Conservation (phyloP, 2,888 invertebrate genomes). For the Podabrus alpinus region DNA sequence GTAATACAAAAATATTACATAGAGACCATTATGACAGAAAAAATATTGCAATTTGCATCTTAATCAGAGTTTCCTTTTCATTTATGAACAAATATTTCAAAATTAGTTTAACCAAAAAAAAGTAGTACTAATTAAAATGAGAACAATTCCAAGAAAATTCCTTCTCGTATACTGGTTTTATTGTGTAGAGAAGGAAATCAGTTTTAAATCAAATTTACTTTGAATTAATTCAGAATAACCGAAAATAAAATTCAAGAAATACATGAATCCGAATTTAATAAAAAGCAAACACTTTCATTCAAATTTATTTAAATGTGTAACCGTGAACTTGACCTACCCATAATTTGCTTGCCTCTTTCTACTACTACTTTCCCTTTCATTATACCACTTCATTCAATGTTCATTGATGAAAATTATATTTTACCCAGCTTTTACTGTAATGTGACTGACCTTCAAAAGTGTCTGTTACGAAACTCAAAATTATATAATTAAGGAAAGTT, state of each 20-base stretch:
- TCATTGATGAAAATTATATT: slow-evolving; percentile 2
- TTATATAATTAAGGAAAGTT: slow-evolving; percentile 36
- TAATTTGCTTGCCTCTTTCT: neutral
- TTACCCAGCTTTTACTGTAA: neutral
- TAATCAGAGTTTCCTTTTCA: too few relatives aligned
- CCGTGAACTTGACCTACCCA: slow-evolving; percentile 1
- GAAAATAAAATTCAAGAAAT: neutral
- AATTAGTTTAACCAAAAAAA: too few relatives aligned
- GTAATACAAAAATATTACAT: too few relatives aligned
- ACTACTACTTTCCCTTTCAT: neutral
- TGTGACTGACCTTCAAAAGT: neutral
- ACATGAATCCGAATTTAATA: neutral
- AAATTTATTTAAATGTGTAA: neutral
- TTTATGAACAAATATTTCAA: too few relatives aligned
- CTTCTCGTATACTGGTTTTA: neutral
- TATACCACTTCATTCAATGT: neutral
- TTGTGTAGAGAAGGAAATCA: neutral
- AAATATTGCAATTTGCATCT: too few relatives aligned
- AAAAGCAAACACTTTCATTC: neutral
- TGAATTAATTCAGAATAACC: neutral
- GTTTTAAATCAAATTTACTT: too few relatives aligned
- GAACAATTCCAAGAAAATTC: too few relatives aligned
- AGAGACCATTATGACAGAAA: too few relatives aligned
- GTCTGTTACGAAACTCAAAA: neutral
- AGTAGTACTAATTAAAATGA: too few relatives aligned